phyloP scores from a whole-genome alignment of 1,140 invertebrate genomes.

The Drosophila parvula region DNA sequence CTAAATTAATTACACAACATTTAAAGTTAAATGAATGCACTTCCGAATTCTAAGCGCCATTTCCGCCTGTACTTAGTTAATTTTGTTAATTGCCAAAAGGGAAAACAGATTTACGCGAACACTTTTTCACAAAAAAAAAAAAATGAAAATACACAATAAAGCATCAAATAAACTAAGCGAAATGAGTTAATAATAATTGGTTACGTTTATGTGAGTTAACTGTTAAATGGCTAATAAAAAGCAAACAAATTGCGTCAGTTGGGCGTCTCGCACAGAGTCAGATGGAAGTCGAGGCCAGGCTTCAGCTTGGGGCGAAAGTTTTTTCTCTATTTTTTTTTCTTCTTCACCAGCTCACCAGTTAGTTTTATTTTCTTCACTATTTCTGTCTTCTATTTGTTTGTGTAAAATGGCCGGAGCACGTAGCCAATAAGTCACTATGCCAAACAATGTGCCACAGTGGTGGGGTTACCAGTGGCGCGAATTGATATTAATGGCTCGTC shows the following conservation, averaged over 20 bases:
- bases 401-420: slow-evolving; percentile 35
- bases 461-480: slow-evolving; percentile 38
- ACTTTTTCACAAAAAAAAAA: slow-evolving; percentile 7
- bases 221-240: slow-evolving; percentile 77
- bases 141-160: not conserved
- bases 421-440: slow-evolving; percentile 55
- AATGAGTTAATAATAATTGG: slow-evolving; percentile 79
- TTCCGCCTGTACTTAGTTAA: not conserved
- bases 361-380: not conserved
- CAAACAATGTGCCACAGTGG: slow-evolving; percentile 57
- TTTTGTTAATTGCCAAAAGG: slow-evolving; percentile 4
- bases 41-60: not conserved
- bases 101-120: not conserved
- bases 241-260: slow-evolving; percentile 66
- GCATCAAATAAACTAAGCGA: slow-evolving; percentile 28
- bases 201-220: slow-evolving; percentile 76
- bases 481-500: slow-evolving; percentile 62
- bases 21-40: not conserved
- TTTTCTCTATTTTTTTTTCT: slow-evolving; percentile 17
- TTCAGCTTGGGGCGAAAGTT: slow-evolving; percentile 43
- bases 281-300: slow-evolving; percentile 20
- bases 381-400: not conserved
- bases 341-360: not conserved
- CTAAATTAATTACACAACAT: not conserved
- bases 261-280: slow-evolving; percentile 30